phyloP scores from a whole-genome alignment of 1,140 invertebrate species.

The Philotrypesis tridentata region DNA sequence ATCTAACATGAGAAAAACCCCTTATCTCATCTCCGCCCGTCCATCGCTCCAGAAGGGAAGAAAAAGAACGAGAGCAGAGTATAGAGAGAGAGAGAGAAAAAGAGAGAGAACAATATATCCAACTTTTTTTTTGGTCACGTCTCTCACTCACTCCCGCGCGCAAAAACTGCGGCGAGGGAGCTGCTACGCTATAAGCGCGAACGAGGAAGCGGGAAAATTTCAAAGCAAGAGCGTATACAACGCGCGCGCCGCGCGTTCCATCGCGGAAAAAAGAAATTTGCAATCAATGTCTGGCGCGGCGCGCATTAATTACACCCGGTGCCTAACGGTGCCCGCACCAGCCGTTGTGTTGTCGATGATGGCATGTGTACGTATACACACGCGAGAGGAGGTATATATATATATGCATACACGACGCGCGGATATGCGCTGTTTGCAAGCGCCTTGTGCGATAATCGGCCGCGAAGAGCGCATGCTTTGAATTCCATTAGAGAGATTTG shows the following conservation, averaged over 20 bases:
- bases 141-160: too few relatives aligned
- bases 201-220: not conserved
- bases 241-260: too few relatives aligned
- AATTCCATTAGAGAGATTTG: not conserved
- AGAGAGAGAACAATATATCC: too few relatives aligned
- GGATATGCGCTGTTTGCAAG: not conserved
- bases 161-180: too few relatives aligned
- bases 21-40: not conserved
- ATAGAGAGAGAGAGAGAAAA: too few relatives aligned
- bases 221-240: too few relatives aligned
- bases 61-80: too few relatives aligned
- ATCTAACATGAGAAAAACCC: not conserved
- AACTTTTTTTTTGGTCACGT: too few relatives aligned
- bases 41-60: too few relatives aligned
- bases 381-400: not conserved
- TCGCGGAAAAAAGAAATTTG: slow-evolving; percentile 32
- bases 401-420: not conserved
- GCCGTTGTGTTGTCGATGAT: not conserved
- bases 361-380: too few relatives aligned
- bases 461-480: not conserved
- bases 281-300: slow-evolving; percentile 37
- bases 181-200: too few relatives aligned
- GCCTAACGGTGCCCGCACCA: slow-evolving; percentile 23
- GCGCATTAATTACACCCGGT: slow-evolving; percentile 39
- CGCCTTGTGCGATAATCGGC: slow-evolving; percentile 6